Evolutionary conservation across 2,113 vertebrate genomes (phyloP).

Genomic region (Malurus melanocephalus): DNA sequence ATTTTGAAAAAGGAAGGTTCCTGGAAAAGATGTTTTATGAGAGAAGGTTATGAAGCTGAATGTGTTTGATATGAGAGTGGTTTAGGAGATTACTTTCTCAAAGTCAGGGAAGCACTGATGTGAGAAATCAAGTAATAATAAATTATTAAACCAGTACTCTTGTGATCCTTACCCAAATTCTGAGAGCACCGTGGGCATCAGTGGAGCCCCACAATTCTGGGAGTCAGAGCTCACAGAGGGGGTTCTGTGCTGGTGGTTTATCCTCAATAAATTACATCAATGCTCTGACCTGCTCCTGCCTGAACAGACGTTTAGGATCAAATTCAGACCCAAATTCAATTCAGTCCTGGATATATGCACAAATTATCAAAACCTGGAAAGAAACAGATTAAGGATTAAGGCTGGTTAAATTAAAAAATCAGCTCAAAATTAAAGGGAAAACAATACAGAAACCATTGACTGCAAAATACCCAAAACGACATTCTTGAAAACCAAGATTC

Average conservation of each 20-base stretch:
- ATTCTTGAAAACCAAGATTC: not conserved
- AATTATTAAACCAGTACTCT: not conserved
- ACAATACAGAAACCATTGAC: not conserved
- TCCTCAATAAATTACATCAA: not conserved
- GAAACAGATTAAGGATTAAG: not conserved
- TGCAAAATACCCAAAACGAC: not conserved
- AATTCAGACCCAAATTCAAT: not conserved
- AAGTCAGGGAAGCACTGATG: not conserved
- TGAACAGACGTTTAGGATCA: not conserved
- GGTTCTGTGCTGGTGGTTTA: not conserved
- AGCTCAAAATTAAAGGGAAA: not conserved
- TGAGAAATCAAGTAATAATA: not conserved
- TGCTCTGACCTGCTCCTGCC: not conserved
- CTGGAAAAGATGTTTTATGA: not conserved
- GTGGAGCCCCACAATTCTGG: not conserved
- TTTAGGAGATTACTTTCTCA: not conserved
- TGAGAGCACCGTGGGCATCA: not conserved
- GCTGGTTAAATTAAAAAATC: not conserved
- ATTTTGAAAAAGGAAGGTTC: not conserved
- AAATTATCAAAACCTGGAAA: not conserved
- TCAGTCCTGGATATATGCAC: not conserved
- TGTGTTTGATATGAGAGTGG: rapidly evolving
- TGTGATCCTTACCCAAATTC: not conserved
- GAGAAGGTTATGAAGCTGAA: not conserved
- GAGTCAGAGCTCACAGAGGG: not conserved